Base-by-base conservation (phyloP, 2,113 vertebrate species). In the Vireo altiloquus region DNA sequence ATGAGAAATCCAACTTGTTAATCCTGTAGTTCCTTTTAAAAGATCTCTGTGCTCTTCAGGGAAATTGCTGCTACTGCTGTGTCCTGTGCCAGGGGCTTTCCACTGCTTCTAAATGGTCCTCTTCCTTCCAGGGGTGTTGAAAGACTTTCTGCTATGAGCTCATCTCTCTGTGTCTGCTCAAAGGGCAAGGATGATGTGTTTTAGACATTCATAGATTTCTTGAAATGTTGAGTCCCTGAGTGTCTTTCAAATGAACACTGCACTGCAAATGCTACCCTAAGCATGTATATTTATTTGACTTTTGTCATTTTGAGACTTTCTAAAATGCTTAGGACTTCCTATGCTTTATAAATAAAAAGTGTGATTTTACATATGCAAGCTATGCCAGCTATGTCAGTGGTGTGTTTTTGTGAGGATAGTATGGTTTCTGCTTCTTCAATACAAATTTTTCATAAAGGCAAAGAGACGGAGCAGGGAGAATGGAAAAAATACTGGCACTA, bases 281-380 rank as follows among this genome's bases (percentile, higher is more conserved):
- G 25, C 53, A 75, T 77, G 46, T 81, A 46, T 86, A 83, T 92
- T 90, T 93, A 85, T 87, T 90, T 90, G 54, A 66, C 63, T 93
- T 81, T 59, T 74, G 71, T 82, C 7, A 37, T n/a, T 90, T 46
- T 61, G 64, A 92, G 71, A 50, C 33, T 83, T 66, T 77, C 27
- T 44, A n/a, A 93, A 93, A 59, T 70, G 42, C 37, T 92, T 42
- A 63, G 17, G 42, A 31, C 39, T 90, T 81, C 22, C 71, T 47
- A 1, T 28, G 47, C 68, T 86, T 90, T 81, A 59, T 72, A 90
- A 80, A 88, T 80, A 60, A 93, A 82, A 64, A 0, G 60, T 77
- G 54, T 80, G 71, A 22, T 83, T 57, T 75, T 81, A 61, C 11
- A 14, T 13, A n/a, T 4, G 1, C 21, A 50, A 33, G 50, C 25